A percentile compares a stretch with the other conserved stretches of the same genome.
Conservation (phyloP, 1,140 invertebrate species). For the Varroa destructor region DNA sequence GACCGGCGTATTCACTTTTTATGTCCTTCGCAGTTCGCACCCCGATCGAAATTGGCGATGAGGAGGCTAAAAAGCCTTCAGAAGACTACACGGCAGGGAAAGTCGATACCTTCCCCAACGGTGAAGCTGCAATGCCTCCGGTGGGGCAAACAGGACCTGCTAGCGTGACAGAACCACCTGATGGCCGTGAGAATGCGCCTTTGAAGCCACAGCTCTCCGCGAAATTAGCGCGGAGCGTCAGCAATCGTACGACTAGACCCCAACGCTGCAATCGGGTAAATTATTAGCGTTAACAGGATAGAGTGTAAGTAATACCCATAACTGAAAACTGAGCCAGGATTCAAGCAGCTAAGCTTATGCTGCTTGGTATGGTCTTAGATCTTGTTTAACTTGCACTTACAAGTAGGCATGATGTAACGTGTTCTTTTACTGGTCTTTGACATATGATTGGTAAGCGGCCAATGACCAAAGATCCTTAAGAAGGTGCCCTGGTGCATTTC, state of each 20-base stretch:
- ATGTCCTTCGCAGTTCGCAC: no score
- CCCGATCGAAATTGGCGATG: no score
- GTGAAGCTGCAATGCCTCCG: no score
- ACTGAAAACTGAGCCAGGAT: neutral
- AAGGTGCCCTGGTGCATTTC: no score
- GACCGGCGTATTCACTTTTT: no score
- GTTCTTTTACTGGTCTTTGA: neutral
- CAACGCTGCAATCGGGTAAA: conserved; percentile 9
- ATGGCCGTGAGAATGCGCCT: neutral
- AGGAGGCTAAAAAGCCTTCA: no score
- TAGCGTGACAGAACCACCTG: neutral
- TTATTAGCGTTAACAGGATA: neutral
- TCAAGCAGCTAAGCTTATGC: neutral
- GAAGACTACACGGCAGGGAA: no score
- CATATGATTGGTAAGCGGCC: neutral
- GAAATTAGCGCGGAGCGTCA: conserved; percentile 13
- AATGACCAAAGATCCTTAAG: no score
- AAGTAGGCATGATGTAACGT: neutral
- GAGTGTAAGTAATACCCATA: neutral
- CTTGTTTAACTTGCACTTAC: no score
- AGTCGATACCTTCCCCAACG: no score
- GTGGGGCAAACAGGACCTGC: no score
- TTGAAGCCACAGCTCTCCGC: conserved; percentile 1
- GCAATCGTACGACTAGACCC: conserved; percentile 11
- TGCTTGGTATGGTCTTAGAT: no score